Conservation (phyloP, 2,888 invertebrate species). For the Drosophila antonietae region DNA sequence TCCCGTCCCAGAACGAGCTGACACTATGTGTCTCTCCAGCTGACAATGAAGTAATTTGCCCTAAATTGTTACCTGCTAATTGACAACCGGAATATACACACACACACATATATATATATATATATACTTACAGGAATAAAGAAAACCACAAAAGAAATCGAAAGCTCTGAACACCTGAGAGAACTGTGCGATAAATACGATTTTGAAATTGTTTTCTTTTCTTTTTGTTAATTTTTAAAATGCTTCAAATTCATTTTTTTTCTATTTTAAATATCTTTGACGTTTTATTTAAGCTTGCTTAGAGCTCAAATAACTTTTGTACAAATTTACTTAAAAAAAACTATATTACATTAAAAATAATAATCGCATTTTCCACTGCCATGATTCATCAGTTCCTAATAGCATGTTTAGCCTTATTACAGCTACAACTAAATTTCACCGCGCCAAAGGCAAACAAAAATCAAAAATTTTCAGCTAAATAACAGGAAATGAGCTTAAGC, state of each 20-base stretch:
- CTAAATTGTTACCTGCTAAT: slow-evolving; percentile 55
- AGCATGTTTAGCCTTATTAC: not conserved
- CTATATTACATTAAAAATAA: too few relatives aligned
- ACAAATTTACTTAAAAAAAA: too few relatives aligned
- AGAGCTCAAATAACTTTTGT: not conserved
- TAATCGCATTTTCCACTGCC: not conserved
- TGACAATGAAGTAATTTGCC: slow-evolving; percentile 49
- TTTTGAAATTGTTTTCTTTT: not conserved
- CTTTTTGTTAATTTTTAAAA: not conserved
- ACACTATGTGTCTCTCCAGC: slow-evolving; percentile 23
- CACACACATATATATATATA: not conserved
- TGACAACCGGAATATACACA: slow-evolving; percentile 19
- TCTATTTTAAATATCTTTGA: not conserved
- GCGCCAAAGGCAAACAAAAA: not conserved
- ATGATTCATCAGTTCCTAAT: not conserved
- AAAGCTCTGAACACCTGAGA: slow-evolving; percentile 1
- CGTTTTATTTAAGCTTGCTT: not conserved
- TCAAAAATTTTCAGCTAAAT: not conserved
- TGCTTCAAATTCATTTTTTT: not conserved
- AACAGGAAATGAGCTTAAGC: slow-evolving; percentile 2
- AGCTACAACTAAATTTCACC: not conserved
- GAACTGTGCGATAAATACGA: slow-evolving; percentile 1
- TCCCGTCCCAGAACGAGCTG: not conserved
- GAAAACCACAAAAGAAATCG: slow-evolving; percentile 15
- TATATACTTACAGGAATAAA: not conserved